phyloP scores from a whole-genome alignment of 1,140 invertebrate genomes.

The Scaptomyza montana region DNA sequence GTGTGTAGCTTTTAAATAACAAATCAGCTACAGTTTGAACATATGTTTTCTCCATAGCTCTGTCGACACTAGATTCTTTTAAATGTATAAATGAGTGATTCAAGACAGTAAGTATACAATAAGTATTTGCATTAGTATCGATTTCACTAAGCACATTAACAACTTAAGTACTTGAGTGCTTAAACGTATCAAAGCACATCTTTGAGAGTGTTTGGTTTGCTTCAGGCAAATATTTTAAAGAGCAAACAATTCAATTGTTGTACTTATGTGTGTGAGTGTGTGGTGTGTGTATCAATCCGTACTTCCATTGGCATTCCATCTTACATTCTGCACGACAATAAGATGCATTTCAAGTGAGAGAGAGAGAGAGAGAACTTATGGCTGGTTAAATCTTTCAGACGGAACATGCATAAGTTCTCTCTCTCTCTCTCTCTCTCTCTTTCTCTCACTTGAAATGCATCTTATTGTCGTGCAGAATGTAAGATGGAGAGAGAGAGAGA shows the following conservation, averaged over 20 bases:
- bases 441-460: conserved; percentile 5
- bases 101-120: too few relatives aligned
- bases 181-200: neutral
- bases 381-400: conserved; percentile 2
- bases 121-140: neutral
- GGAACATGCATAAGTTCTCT: too few relatives aligned
- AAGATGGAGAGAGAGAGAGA: too few relatives aligned
- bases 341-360: conserved; percentile 3
- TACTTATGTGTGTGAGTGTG: too few relatives aligned
- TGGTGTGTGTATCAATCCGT: conserved; percentile 2
- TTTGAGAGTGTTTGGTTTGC: neutral
- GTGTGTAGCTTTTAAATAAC: too few relatives aligned
- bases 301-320: neutral
- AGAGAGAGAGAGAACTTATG: neutral
- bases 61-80: too few relatives aligned
- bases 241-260: conserved; percentile 9
- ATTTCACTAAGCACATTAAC: neutral
- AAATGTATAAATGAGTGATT: too few relatives aligned
- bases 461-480: neutral
- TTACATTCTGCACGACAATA: neutral
- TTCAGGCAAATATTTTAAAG: neutral
- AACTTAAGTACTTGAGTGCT: neutral
- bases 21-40: too few relatives aligned
- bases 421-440: neutral
- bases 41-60: too few relatives aligned